phyloP scores from a whole-genome alignment of 2,113 vertebrate species.

The Antechinus flavipes region DNA sequence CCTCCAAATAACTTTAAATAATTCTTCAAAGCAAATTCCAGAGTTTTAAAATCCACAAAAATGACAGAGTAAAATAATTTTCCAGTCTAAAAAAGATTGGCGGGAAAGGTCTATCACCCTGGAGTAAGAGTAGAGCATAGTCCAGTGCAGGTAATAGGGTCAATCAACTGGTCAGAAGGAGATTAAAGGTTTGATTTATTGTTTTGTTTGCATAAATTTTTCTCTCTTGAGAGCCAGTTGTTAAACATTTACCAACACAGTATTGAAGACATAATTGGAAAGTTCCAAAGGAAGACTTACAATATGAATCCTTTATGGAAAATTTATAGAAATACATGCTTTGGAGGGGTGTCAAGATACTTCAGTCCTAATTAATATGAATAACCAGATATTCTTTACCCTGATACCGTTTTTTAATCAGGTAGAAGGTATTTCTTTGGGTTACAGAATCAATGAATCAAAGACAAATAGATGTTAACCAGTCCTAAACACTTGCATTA shows the following conservation, averaged over 20 bases:
- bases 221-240: not conserved
- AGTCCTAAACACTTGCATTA: not conserved
- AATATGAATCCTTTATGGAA: not conserved
- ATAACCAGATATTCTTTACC: not conserved
- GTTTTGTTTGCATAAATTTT: not conserved
- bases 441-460: not conserved
- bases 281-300: not conserved
- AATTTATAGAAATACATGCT: not conserved
- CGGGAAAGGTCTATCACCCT: not conserved
- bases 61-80: not conserved
- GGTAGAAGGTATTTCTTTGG: not conserved
- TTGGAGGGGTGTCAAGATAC: not conserved
- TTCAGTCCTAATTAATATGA: not conserved
- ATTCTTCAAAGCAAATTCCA: not conserved
- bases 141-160: not conserved
- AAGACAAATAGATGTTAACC: not conserved
- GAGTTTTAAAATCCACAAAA: not conserved
- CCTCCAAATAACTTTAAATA: not conserved
- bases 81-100: not conserved
- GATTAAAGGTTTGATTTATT: not conserved
- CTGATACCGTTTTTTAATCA: not conserved
- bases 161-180: not conserved
- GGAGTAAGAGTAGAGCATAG: not conserved
- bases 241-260: not conserved
- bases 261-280: not conserved